Conservation (phyloP, 2,113 vertebrate species). For the Ancistrus triradiatus region DNA sequence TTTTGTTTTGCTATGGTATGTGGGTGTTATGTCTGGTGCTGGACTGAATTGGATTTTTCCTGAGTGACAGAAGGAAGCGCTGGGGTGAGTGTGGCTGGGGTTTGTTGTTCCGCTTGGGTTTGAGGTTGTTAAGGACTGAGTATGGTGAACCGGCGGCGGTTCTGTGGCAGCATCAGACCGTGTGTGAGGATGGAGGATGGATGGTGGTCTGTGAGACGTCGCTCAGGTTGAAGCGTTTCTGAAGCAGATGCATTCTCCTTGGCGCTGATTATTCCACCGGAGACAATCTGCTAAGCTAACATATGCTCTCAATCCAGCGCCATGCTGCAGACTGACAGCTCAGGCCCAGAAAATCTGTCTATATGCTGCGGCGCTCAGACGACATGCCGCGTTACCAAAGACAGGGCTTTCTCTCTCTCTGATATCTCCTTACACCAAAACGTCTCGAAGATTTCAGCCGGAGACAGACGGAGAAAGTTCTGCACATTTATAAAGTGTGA, state of each 20-base stretch:
- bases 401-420: slow-evolving; percentile 40
- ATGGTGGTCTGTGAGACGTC: too few species aligned
- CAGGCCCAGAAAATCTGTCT: slow-evolving; percentile 35
- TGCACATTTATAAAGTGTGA: slow-evolving; percentile 17
- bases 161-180: too few species aligned
- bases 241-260: slow-evolving; percentile 63
- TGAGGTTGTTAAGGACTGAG: too few species aligned
- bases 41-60: too few species aligned
- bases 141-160: too few species aligned
- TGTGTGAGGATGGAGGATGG: too few species aligned
- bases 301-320: slow-evolving; percentile 48
- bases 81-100: too few species aligned
- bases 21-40: too few species aligned
- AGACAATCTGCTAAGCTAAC: slow-evolving; percentile 52
- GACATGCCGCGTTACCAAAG: slow-evolving; percentile 49
- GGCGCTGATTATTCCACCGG: slow-evolving; percentile 52
- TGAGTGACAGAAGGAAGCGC: too few species aligned
- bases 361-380: slow-evolving; percentile 48
- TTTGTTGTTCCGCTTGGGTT: too few species aligned
- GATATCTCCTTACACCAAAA: slow-evolving; percentile 3
- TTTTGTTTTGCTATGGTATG: too few species aligned
- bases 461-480: background rate
- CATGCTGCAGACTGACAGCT: slow-evolving; percentile 39
- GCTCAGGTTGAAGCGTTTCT: slow-evolving; percentile 48
- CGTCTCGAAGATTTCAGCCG: slow-evolving; percentile 23